Evolutionary conservation across 2,888 invertebrate species (phyloP).

Genomic region (Microctonus hyperodae): DNA sequence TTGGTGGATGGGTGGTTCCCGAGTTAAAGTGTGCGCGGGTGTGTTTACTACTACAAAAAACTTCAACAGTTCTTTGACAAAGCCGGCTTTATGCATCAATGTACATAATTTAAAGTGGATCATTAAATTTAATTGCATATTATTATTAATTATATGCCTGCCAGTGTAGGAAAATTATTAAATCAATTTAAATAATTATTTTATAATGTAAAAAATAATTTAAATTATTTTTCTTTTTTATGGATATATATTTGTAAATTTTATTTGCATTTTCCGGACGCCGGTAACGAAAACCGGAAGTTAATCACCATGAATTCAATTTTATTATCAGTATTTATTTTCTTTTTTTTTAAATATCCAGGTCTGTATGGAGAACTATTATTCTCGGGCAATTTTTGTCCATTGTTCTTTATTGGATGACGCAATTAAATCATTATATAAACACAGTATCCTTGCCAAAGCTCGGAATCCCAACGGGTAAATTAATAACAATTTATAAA

Average conservation of each 20-base stretch:
- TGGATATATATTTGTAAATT: background rate
- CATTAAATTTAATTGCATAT: too few species aligned
- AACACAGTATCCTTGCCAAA: constrained; percentile 69
- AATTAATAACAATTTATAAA: constrained; percentile 24
- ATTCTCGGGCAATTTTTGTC: constrained; percentile 80
- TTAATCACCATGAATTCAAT: too few species aligned
- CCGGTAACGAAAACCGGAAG: background rate
- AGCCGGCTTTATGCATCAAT: constrained; percentile 9
- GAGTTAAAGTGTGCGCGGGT: constrained; percentile 47
- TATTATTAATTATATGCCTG: too few species aligned
- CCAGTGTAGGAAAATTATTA: too few species aligned
- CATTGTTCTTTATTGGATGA: constrained; percentile 78
- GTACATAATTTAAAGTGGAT: too few species aligned
- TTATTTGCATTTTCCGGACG: background rate
- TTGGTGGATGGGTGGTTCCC: constrained; percentile 40
- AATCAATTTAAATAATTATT: too few species aligned
- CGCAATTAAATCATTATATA: constrained; percentile 75
- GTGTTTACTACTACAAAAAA: constrained; percentile 42
- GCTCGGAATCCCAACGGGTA: constrained; percentile 77
- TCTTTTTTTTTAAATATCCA: constrained; percentile 46
- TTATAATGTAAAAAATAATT: too few species aligned
- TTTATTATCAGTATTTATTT: background rate
- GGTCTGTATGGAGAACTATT: constrained; percentile 78
- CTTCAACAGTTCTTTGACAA: constrained; percentile 19
- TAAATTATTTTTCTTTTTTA: background rate